phyloP scores from a whole-genome alignment of 2,797 vertebrate species.

The Salmo trutta region DNA sequence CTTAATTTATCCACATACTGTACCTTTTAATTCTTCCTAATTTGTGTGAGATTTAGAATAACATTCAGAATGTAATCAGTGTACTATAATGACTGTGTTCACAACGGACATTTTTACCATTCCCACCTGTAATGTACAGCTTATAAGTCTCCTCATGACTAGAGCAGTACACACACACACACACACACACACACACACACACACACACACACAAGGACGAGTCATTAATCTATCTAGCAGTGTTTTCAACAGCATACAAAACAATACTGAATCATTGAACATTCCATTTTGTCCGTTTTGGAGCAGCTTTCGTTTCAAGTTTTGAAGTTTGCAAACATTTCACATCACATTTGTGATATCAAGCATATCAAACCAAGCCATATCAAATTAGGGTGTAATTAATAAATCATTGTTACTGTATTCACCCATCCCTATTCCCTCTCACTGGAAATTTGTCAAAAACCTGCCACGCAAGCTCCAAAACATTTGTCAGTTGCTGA shows the following conservation, averaged over 20 bases:
- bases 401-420: not conserved
- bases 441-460: conserved; percentile 9
- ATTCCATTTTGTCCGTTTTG: not conserved
- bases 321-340: not conserved
- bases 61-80: not conserved
- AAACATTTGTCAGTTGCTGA: conserved; percentile 61
- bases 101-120: too few species aligned
- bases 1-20: not conserved
- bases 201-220: too few species aligned
- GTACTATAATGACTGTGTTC: not conserved
- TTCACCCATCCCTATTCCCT: not conserved
- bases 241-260: not conserved
- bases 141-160: too few species aligned
- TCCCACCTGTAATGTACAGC: too few species aligned
- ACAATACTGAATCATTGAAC: not conserved
- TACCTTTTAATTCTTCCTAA: too few species aligned
- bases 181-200: too few species aligned
- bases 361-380: not conserved
- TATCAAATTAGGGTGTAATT: not conserved
- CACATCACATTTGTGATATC: not conserved
- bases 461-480: not conserved
- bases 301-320: not conserved
- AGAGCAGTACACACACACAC: too few species aligned
- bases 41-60: not conserved
- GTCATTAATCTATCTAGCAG: not conserved